Evolutionary conservation across 2,113 vertebrate genomes (phyloP).

Genomic region (Probosciger aterrimus): DNA sequence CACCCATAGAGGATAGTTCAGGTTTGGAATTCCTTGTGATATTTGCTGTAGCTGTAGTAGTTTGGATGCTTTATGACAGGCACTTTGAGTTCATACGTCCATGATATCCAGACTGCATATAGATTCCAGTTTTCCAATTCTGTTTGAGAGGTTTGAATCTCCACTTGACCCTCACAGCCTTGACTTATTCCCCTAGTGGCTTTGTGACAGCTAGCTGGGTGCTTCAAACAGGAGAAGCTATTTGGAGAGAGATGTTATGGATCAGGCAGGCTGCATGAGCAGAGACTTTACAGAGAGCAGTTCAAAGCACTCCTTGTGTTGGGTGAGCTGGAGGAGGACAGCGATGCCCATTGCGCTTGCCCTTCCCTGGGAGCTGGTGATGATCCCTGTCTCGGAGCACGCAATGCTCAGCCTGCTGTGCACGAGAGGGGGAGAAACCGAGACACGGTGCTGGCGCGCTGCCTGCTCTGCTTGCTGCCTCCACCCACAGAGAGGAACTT

Average conservation of each 20-base stretch:
- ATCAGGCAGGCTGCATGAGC: neutral
- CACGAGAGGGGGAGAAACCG: neutral
- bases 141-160: neutral
- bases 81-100: neutral
- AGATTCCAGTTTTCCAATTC: neutral
- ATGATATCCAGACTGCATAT: rapidly evolving
- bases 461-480: neutral
- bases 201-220: neutral
- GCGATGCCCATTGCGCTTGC: rapidly evolving
- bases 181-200: neutral
- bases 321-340: neutral
- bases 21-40: neutral
- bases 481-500: neutral
- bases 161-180: neutral
- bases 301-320: neutral
- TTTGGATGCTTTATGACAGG: neutral
- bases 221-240: neutral
- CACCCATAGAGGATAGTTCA: neutral
- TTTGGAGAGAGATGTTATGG: neutral
- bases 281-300: neutral
- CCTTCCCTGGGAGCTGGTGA: neutral
- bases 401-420: neutral
- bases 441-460: neutral
- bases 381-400: rapidly evolving
- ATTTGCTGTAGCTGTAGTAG: neutral